Evolutionary conservation across 2,113 vertebrate species (phyloP), one percentile per base, ranked within the genome.

Genomic region (Channa argus): DNA sequence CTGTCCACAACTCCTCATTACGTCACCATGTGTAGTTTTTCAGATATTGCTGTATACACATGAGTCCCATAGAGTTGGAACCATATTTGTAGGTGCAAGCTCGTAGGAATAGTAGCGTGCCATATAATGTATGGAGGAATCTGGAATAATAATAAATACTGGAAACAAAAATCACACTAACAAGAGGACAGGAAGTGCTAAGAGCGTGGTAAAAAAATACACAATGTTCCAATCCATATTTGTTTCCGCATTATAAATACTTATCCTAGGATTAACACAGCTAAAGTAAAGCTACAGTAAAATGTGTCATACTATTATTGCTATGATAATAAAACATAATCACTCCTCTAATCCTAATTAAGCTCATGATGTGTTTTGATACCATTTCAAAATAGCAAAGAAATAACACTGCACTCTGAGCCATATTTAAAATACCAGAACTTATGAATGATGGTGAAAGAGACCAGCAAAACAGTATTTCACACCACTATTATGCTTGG

Each of bases 271-370:
- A 91, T 91, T 90, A 88, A 82, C 36, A 70, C 41, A 65, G 66
- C 72, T 89, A 79, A 86, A 88, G 24, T 24, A 24, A 24, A 24
- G 24, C 24, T 24, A 24, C 24, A 79, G 82, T 87, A 84, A 86
- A 89, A 89, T 84, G 78, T 86, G 88, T 88, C 76, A 85, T 65
- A 67, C 72, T 64, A 86, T 88, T 86, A 80, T 70, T 86, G 65
- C 77, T 37, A 49, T 79, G 53, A 88, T 62, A 88, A 79, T 83
- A 78, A 88, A 88, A 86, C 73, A 82, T 80, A 86, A 89, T 88
- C 69, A 70, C 80, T 71, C 14, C 52, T 54, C 56, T 86, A 88
- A 86, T 90, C 85, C 86, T 86, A 79, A 88, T 80, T 86, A 87
- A 87, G 71, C 59, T 71, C 33, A 11, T 60, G 58, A n/a, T 41